phyloP scores from a whole-genome alignment of 2,888 invertebrate genomes.

The Macrophya alboannulata region DNA sequence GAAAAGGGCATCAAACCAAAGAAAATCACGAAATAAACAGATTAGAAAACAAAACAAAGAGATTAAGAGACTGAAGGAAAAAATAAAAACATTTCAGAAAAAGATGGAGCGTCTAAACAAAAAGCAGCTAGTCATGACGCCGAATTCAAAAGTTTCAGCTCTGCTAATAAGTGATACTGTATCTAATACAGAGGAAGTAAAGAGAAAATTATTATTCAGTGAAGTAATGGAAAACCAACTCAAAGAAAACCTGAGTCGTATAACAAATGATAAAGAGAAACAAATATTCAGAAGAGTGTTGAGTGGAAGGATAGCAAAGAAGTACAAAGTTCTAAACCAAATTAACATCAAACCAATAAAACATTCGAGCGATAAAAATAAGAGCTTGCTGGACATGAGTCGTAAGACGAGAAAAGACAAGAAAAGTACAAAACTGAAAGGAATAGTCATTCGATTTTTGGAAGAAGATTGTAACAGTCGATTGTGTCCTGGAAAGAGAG shows the following conservation, averaged over 20 bases:
- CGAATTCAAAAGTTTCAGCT: conserved; percentile 14
- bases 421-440: neutral
- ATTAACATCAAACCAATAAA: neutral
- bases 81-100: neutral
- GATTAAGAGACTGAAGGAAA: conserved; percentile 5
- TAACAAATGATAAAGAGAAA: conserved; percentile 17
- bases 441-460: neutral
- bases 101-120: neutral
- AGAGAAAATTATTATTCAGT: conserved; percentile 17
- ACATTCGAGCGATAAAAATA: neutral
- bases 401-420: conserved; percentile 19
- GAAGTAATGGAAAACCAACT: neutral
- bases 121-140: neutral
- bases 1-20: neutral
- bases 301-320: conserved; percentile 15
- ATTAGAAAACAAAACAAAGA: conserved; percentile 10
- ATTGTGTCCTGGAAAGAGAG: conserved; percentile 4
- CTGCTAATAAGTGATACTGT: neutral
- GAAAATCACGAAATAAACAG: conserved; percentile 21
- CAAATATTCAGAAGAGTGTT: conserved; percentile 32
- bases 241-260: neutral
- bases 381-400: neutral
- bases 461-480: conserved; percentile 35
- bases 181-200: neutral
- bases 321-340: conserved; percentile 10